Percentiles rank a stretch among this genome's conserved stretches.
Evolutionary conservation across 2,797 vertebrate genomes (phyloP).

Genomic region (Bufotes viridis): DNA sequence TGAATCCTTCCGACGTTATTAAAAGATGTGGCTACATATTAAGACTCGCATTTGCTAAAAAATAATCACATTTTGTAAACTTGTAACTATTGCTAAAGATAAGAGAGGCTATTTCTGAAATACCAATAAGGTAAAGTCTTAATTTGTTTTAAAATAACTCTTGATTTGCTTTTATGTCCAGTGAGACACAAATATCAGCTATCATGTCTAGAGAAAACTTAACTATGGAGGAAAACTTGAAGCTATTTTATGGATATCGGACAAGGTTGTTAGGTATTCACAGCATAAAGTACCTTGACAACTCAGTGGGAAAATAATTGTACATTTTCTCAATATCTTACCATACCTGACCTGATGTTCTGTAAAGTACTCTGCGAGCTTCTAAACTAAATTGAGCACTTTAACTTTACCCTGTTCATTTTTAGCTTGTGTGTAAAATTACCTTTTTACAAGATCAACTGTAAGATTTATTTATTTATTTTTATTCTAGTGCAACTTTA

Average conservation of each 20-base stretch:
- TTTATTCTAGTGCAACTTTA: not conserved
- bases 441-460: constrained; percentile 7
- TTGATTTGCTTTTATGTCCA: constrained; percentile 69
- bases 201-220: constrained; percentile 64
- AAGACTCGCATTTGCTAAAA: not conserved
- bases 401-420: constrained; percentile 71
- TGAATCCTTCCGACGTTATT: not conserved
- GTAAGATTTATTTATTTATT: not conserved
- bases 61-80: constrained; percentile 14
- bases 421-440: constrained; percentile 64
- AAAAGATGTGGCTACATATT: constrained; percentile 1
- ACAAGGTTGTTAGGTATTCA: constrained; percentile 72
- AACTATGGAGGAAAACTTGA: constrained; percentile 69
- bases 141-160: constrained; percentile 41
- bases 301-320: constrained; percentile 72
- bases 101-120: not conserved
- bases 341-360: constrained; percentile 69
- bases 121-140: not conserved
- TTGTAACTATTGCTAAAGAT: not conserved
- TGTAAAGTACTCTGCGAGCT: constrained; percentile 63
- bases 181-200: constrained; percentile 67
- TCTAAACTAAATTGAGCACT: constrained; percentile 69
- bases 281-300: constrained; percentile 71
- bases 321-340: constrained; percentile 71
- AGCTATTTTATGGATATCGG: constrained; percentile 72